A percentile compares a stretch with the other conserved stretches of the same genome.
phyloP scores from a whole-genome alignment of 2,113 vertebrate genomes.

The Chaetura pelagica region DNA sequence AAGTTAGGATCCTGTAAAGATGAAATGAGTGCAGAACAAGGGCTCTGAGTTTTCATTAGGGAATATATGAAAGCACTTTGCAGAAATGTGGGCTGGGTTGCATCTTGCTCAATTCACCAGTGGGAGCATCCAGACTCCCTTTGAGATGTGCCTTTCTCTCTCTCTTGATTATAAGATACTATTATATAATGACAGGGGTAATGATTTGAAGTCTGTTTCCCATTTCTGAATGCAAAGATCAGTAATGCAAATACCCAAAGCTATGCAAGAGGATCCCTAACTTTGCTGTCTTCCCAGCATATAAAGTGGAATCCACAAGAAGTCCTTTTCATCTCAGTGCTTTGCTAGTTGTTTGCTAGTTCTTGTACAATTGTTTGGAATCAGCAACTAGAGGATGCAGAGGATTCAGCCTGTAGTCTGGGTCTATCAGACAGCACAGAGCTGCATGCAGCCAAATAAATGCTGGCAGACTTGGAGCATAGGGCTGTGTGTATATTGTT shows the following conservation, averaged over 20 bases:
- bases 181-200: not conserved
- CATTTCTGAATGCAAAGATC: not conserved
- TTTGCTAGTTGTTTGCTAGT: not conserved
- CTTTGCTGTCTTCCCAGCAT: not conserved
- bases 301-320: not conserved
- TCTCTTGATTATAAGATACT: not conserved
- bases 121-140: not conserved
- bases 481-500: not conserved
- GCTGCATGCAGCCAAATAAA: not conserved
- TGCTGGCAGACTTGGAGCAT: not conserved
- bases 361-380: not conserved
- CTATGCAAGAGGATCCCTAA: not conserved
- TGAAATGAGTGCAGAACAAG: not conserved
- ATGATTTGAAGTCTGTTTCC: not conserved
- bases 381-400: not conserved
- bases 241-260: not conserved
- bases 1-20: not conserved
- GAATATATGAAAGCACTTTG: not conserved
- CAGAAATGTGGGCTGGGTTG: not conserved
- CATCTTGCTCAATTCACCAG: not conserved
- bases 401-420: not conserved
- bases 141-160: not conserved
- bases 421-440: not conserved
- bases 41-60: not conserved
- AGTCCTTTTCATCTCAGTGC: not conserved